Percentiles rank a stretch among this genome's conserved stretches.
These are phyloP conservation scores for Otus scops DNA, from an alignment of 2,797 vertebrate species.

Conservation along the genomic window DNA sequence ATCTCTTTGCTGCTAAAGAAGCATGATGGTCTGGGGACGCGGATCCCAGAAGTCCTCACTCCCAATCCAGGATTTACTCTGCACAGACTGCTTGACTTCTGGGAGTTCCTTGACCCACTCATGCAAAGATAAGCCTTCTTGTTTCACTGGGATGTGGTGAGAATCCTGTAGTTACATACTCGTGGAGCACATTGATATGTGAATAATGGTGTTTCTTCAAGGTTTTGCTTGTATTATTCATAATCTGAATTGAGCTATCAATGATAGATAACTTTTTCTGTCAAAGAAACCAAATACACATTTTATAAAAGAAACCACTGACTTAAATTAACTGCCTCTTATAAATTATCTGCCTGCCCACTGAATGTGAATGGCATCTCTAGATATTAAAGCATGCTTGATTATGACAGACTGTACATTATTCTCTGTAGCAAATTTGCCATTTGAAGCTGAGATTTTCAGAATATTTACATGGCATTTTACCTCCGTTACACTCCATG, in stretches of 20 bases:
- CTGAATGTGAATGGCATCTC: background rate
- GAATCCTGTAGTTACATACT: background rate
- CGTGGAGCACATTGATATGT: background rate
- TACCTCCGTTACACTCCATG: background rate
- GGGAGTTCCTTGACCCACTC: background rate
- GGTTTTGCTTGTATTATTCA: background rate
- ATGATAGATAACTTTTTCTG: background rate
- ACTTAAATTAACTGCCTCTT: background rate
- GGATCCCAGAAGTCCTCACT: accelerated
- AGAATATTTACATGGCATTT: background rate
- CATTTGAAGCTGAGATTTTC: background rate
- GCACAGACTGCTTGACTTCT: background rate
- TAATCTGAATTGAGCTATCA: background rate
- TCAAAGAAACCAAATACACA: background rate
- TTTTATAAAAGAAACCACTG: background rate
- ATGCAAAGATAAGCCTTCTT: background rate
- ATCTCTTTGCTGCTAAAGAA: background rate
- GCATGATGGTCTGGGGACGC: no score
- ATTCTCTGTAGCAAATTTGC: background rate
- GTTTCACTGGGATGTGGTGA: background rate
- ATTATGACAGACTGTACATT: background rate
- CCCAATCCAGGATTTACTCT: background rate
- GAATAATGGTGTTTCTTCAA: background rate
- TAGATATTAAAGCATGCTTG: background rate
- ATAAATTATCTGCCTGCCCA: background rate